Evolutionary conservation across 1,140 invertebrate genomes (phyloP), one percentile per base, ranked within the genome.

Genomic region (Drosophila simulans): DNA sequence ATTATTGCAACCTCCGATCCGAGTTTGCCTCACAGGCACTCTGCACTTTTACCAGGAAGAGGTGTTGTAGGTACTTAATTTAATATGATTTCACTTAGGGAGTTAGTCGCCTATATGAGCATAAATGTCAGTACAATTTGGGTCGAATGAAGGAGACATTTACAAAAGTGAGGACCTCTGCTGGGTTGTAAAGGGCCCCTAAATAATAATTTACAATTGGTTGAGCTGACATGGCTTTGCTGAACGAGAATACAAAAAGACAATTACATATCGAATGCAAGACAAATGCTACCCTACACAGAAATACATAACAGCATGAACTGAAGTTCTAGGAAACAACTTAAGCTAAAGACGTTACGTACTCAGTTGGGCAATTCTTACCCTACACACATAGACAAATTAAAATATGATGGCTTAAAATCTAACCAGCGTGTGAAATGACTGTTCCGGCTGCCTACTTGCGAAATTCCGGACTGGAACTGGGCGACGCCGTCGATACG

Each of bases 401-500:
- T 48, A 20, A 73, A 54, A 74, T 74, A 74, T 76, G 27, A 43
- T 27, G 40, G 8, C 56, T 54, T 46, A 57, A 48, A 59, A 57
- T 35, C 55, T 76, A 74, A 37, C 17, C 45, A 78, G 49, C 55
- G 49, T 15, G 39, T 34, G 12, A 51, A 49, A 20, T 58, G 45
- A 72, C 35, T 45, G 25, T 37, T 48, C 40, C 45, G 56, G 22
- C 12, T n/a, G 63, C 31, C 62, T 81, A 90, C 62, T 86, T 90
- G 3, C 65, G 58, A 40, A 80, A 72, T 53, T 91, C 80, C 49
- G 89, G 90, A 76, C 80, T 91, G 43, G 90, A 91, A 49, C 90
- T 91, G 51, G 89, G 80, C 51, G 89, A 91, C 35, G 81, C 85
- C 37, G 89, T 91, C 13, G 81, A 90, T 13, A 69, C 77, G 45